A percentile compares a stretch with the other conserved stretches of the same genome.
Conservation (phyloP, 2,888 invertebrate species). For the Salticus scenicus region DNA sequence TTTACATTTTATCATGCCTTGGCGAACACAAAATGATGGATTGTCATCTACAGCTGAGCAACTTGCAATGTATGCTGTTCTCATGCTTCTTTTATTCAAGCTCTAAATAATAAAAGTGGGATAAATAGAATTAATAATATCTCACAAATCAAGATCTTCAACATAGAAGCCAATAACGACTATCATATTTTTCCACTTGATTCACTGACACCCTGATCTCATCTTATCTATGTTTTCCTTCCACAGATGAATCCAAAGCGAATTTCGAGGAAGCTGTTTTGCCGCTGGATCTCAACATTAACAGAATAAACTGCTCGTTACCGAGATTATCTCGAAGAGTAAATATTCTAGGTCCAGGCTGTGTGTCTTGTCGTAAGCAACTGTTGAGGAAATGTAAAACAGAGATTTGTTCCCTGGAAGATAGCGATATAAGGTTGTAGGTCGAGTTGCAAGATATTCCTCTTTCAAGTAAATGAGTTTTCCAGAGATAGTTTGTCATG, state of each 20-base stretch:
- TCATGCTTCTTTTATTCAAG: too few relatives aligned
- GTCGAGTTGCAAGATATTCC: not conserved
- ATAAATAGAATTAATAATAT: not conserved
- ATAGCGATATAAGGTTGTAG: not conserved
- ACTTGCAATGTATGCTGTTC: too few relatives aligned
- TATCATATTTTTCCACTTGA: constrained; percentile 1
- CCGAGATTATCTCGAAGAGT: constrained; percentile 39
- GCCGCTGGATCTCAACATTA: constrained; percentile 23
- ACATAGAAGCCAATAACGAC: constrained; percentile 15
- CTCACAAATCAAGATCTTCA: not conserved
- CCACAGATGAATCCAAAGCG: not conserved
- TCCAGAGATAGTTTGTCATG: not conserved
- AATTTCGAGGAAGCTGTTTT: constrained; percentile 1
- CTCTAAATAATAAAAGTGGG: too few relatives aligned
- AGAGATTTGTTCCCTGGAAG: constrained; percentile 43
- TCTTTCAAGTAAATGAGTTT: not conserved
- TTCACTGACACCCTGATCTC: not conserved
- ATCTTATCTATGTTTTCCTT: not conserved
- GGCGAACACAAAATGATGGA: too few relatives aligned
- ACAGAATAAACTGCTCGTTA: constrained; percentile 41
- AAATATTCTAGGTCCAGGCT: constrained; percentile 23
- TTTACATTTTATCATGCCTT: too few relatives aligned
- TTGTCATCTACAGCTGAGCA: too few relatives aligned
- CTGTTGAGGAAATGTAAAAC: constrained; percentile 41
- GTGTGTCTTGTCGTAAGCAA: constrained; percentile 41